Evolutionary conservation across 2,888 invertebrate species (phyloP).

Genomic region (Diarsia brunnea): DNA sequence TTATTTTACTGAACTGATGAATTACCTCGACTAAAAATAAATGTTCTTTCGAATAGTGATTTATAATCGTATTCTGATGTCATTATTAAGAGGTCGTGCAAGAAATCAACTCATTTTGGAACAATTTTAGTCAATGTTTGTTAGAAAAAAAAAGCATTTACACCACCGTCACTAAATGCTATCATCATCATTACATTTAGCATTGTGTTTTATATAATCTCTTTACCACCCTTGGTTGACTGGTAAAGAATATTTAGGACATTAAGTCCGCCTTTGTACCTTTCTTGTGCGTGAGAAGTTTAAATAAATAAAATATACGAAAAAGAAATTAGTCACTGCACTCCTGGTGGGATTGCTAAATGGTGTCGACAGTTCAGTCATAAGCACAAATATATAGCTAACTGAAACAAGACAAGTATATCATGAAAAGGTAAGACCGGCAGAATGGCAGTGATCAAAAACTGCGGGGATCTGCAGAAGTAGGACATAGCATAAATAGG

Average conservation of each 20-base stretch:
- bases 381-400: neutral
- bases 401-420: too few species aligned
- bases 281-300: neutral
- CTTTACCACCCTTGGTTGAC: neutral
- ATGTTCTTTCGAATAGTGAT: conserved; percentile 40
- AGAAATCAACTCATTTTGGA: neutral
- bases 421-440: neutral
- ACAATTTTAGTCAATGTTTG: neutral
- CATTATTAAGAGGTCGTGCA: conserved; percentile 16
- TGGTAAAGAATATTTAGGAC: neutral
- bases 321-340: neutral
- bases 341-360: neutral
- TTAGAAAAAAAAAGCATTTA: neutral
- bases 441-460: neutral
- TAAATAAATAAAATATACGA: neutral
- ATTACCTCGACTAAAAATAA: conserved; percentile 59
- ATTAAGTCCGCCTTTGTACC: neutral
- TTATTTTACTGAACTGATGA: conserved; percentile 73
- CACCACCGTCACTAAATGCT: neutral
- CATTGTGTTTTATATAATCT: neutral
- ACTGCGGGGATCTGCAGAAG: neutral
- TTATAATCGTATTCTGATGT: conserved; percentile 16
- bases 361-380: neutral
- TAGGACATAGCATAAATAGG: neutral
- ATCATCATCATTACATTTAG: neutral